These are phyloP conservation scores for Coremacera marginata DNA, from an alignment of 2,888 invertebrate species.

Conservation along the genomic window DNA sequence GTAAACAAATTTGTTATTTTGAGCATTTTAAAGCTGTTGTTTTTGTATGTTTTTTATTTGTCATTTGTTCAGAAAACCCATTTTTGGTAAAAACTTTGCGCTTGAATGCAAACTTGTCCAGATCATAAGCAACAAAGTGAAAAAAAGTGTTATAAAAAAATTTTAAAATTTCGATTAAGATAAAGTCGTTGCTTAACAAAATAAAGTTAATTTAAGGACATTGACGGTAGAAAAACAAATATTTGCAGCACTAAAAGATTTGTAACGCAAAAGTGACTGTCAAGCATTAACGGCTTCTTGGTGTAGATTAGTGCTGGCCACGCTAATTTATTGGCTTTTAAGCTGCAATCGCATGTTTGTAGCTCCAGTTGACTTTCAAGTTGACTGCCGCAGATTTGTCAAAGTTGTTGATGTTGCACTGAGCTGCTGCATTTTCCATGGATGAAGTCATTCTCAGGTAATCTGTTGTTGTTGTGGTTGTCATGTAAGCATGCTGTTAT, in stretches of 20 bases:
- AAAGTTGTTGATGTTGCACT: slow-evolving; percentile 16
- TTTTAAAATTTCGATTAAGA: not conserved
- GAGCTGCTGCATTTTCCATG: slow-evolving; percentile 22
- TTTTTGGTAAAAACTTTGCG: slow-evolving; percentile 22
- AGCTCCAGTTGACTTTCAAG: not conserved
- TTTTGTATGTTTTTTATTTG: not conserved
- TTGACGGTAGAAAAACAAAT: not conserved
- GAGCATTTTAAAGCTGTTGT: not conserved
- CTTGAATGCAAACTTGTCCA: slow-evolving; percentile 29
- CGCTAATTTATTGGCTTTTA: not conserved
- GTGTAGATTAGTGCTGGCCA: slow-evolving; percentile 8
- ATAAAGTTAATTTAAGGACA: not conserved
- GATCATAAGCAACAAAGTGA: not conserved
- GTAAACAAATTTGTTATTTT: slow-evolving; percentile 24
- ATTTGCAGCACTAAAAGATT: not conserved
- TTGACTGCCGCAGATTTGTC: slow-evolving; percentile 7
- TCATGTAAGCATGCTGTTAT: slow-evolving; percentile 6
- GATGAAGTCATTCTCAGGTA: slow-evolving; percentile 21
- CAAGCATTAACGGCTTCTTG: not conserved
- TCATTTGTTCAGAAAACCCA: not conserved
- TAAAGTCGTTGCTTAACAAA: not conserved
- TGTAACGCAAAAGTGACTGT: not conserved
- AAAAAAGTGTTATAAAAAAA: not conserved
- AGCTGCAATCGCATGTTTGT: not conserved
- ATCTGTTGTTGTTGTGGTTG: slow-evolving; percentile 1